Evolutionary conservation across 92 coral and sea anemone species (phyloP).

Genomic region (Porites divaricata): DNA sequence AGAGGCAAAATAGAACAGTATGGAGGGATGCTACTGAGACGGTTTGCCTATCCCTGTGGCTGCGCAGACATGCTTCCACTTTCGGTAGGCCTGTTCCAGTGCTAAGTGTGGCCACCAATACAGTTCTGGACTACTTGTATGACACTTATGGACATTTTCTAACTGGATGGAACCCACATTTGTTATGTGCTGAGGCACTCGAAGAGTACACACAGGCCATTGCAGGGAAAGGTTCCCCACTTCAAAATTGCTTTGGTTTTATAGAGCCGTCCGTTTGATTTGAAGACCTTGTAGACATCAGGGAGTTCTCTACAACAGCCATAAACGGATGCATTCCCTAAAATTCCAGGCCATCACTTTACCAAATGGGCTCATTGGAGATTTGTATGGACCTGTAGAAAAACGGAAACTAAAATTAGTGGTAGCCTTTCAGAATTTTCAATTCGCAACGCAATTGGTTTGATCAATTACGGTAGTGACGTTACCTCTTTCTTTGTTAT

Average conservation of each 20-base stretch:
- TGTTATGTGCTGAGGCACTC: neutral
- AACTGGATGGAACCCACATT: constrained; percentile 20
- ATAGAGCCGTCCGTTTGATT: constrained; percentile 4
- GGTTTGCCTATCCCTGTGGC: neutral
- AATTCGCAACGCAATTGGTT: too few species aligned
- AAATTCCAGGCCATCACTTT: constrained; percentile 1
- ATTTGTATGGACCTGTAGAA: neutral
- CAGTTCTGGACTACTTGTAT: neutral
- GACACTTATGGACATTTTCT: constrained; percentile 21
- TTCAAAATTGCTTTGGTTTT: constrained; percentile 12
- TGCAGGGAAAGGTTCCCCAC: constrained; percentile 8
- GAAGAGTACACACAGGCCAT: constrained; percentile 16
- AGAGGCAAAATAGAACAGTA: constrained; percentile 4
- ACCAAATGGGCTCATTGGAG: neutral
- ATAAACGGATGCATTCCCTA: neutral
- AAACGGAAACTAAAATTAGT: too few species aligned
- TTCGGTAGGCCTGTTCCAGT: neutral
- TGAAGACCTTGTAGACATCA: constrained; percentile 19
- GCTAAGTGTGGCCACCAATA: neutral
- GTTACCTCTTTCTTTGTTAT: too few species aligned
- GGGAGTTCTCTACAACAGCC: constrained; percentile 2
- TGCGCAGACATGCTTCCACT: neutral
- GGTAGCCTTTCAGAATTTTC: too few species aligned
- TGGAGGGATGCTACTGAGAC: neutral
- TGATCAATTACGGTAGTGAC: too few species aligned